phyloP scores from a whole-genome alignment of 2,113 vertebrate species.

The Hippocampus guttulatus region DNA sequence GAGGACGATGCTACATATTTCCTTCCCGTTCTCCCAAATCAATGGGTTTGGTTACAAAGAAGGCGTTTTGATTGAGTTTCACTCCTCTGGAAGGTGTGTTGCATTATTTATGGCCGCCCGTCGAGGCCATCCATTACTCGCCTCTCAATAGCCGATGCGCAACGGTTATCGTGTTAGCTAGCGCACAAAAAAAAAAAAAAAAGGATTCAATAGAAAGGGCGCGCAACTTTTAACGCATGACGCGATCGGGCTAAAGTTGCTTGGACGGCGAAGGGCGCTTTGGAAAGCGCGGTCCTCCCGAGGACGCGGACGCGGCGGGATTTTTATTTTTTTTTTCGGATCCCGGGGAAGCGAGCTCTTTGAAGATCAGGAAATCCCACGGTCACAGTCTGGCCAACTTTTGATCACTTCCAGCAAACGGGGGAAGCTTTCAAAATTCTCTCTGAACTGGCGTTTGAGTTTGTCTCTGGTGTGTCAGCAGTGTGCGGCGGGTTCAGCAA shows the following conservation, averaged over 20 bases:
- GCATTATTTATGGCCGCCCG: conserved; percentile 57
- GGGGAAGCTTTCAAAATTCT: conserved; percentile 3
- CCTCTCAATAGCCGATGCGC: conserved; percentile 56
- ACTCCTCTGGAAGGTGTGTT: conserved; percentile 36
- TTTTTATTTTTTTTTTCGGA: background rate
- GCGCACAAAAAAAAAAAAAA: background rate
- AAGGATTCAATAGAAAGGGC: conserved; percentile 50
- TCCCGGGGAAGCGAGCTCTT: conserved; percentile 2
- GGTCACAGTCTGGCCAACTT: conserved; percentile 12
- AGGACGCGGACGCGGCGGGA: conserved; percentile 6
- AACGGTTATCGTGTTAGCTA: conserved; percentile 58
- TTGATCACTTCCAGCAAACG: background rate
- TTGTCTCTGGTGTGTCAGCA: conserved; percentile 5
- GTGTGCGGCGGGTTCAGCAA: background rate
- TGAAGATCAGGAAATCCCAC: conserved; percentile 7
- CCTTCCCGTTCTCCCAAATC: background rate
- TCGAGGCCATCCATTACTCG: conserved; percentile 57
- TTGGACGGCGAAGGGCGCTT: conserved; percentile 7
- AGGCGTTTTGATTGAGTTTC: conserved; percentile 35
- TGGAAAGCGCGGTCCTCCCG: background rate
- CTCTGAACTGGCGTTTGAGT: background rate
- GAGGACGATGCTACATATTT: background rate
- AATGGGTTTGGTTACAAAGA: conserved; percentile 30
- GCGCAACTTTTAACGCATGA: conserved; percentile 62
- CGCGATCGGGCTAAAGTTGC: conserved; percentile 58